Evolutionary conservation across 2,113 vertebrate species (phyloP), one percentile per base, ranked within the genome.

Genomic region (Sterna hirundo): DNA sequence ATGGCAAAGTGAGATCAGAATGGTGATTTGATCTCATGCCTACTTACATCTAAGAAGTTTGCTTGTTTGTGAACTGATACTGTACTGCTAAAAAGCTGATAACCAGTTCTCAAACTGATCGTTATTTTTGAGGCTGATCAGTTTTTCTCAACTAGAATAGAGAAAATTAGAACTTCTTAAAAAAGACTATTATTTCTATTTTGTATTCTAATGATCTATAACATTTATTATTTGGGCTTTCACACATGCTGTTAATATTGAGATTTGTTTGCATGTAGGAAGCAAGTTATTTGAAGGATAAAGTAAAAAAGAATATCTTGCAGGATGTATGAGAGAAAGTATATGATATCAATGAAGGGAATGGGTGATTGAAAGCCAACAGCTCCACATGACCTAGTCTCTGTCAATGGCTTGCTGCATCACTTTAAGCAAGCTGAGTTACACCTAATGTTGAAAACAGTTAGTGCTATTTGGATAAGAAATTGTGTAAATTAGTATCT

Each of bases 1-100:
- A 87, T 46, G 49, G 82, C 49, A 66, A 82, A 65, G 58, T 94
- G 86, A 97, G 70, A 97, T 49, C 77, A 65, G 90, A 88, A 90
- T 55, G 46, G 21, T 87, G 82, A 72, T 75, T 93, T 84, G 76
- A 78, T 69, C 49, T 49, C 30, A 58, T 51, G 68, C 70, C 57
- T 91, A 29, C 82, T 95, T 76, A 32, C 30, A 49, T 77, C 46
- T 82, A 30, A 84, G 68, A 68, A 68, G 49, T 69, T 82, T 92
- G 68, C 87, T 94, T 86, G 40, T 83, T 83, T 92, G 47, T 76
- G 77, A 96, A 83, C 68, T 86, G 78, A 93, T 38, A 52, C 30
- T 49, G 6, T 61, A 25, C 58, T 13, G 1, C 57, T 80, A 65
- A 75, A 89, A 74, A 92, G 21, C 68, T 83, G 51, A 78, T 88